Base-by-base conservation (phyloP, 2,113 vertebrate species). In the Apodemus sylvaticus region DNA sequence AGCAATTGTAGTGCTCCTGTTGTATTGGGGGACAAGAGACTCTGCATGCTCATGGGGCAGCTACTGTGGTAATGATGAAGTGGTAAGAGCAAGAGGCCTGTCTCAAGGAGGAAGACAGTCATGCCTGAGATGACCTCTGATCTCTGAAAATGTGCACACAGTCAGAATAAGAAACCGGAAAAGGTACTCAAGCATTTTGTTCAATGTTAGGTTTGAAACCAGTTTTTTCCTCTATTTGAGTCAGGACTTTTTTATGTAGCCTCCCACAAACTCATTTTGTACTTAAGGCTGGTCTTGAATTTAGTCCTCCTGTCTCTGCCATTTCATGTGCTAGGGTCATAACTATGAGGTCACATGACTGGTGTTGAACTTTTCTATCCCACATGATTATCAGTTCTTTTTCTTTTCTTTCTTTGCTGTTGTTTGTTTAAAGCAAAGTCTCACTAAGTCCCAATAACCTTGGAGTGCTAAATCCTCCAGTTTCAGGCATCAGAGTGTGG, bases 121-220 rank as follows among this genome's bases (percentile, higher is more conserved):
- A 62, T 83, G n/a, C 39, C 55, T 83, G 58, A 62, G n/a, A 19
- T 62, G n/a, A 10, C 20, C 36, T 60, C n/a, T 60, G 36, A 60
- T 36, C 55, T 26, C 12, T 42, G 55, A n/a, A 83, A 42, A 82
- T 60, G 36, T 58, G 20, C 20, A 60, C 36, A 39, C 36, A 82
- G 11, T 82, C 79, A 82, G 39, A 20, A 73, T 73, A 39, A 26
- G 55, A 82, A 82, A 83, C 55, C 0, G 26, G 55, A 68, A 91
- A 51, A 20, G 20, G 12, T 7, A 11, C 48, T 90, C 36, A 91
- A 36, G 45, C 60, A 19, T 89, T 93, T 42, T 55, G 42, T 77
- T 90, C 29, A 79, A 3, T 76, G 90, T 51, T 94, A 64, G 94
- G 45, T 90, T 92, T 85, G 29, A 97, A 94, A 31, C 85, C 94